Evolutionary conservation across 2,113 vertebrate species (phyloP), one percentile per base, ranked within the genome.

Genomic region (Sarotherodon lohbergeri): DNA sequence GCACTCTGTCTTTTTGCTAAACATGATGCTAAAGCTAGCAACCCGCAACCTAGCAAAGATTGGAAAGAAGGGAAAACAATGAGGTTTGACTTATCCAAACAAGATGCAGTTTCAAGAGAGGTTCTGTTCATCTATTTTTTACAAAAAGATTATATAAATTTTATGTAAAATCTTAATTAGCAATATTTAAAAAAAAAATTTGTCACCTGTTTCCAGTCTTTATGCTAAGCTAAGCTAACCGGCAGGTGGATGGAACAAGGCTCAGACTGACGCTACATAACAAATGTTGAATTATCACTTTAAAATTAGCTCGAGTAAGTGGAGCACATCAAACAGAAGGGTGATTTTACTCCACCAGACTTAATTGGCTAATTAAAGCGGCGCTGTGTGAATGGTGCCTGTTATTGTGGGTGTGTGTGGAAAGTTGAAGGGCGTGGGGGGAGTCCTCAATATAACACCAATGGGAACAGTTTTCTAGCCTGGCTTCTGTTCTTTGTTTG

Each of bases 311-410:
- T 36, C n/a, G 3, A 52, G 43, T 54, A 39, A 84, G 79, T 43
- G 56, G 22, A 79, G 41, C 78, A 24, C 41, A 68, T 50, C 14
- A 73, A 66, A 84, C 84, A 82, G 68, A 87, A 24, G n/a, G 59
- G 43, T 90, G 73, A 78, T 52, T 52, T 78, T 78, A 52, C 73
- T 78, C 73, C 27, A 52, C 46, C 73, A n/a, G 27, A 52, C 27
- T 78, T 78, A 91, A 92, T 89, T 91, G 91, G 83, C 84, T 94
- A 92, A 94, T 94, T 93, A 93, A 73, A 86, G 63, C 36, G 13
- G 79, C 1, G 8, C 29, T 68, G 80, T 48, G 83, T 73, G 82
- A 71, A 50, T 55, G 55, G 50, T 78, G 54, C 54, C 5, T 50
- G 81, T 22, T 12, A 19, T 48, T 84, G 80, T 85, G 59, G 27